phyloP scores from a whole-genome alignment of 2,113 vertebrate genomes.

The Delphinus delphis region DNA sequence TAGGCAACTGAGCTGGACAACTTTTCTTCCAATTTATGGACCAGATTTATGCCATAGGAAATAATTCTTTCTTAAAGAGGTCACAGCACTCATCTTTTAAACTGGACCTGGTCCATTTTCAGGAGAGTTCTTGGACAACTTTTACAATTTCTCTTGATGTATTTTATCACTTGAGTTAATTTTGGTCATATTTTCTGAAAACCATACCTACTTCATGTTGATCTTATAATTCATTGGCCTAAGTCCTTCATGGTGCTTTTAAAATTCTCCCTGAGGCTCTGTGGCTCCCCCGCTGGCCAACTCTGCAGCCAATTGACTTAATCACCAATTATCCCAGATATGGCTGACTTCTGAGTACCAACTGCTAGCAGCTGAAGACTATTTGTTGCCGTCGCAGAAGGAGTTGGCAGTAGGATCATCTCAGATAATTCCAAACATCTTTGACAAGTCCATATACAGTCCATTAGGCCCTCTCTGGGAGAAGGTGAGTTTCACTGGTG shows the following conservation, averaged over 20 bases:
- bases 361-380: neutral
- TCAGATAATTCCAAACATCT: neutral
- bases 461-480: no score
- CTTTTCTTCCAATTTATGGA: neutral
- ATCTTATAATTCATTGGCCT: neutral
- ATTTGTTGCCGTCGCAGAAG: neutral
- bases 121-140: neutral
- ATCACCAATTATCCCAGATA: neutral
- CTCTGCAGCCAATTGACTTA: no score
- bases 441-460: no score
- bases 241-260: neutral
- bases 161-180: neutral
- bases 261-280: neutral
- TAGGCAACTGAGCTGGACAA: neutral
- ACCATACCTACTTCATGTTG: neutral
- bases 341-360: neutral
- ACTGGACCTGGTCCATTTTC: neutral
- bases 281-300: neutral
- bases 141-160: neutral
- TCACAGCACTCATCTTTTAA: neutral
- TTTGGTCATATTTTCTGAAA: neutral
- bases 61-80: neutral
- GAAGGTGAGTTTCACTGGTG: neutral
- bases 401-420: no score
- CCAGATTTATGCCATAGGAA: neutral